Base-by-base conservation (phyloP, 2,797 vertebrate species). In the Denticeps clupeoides region DNA sequence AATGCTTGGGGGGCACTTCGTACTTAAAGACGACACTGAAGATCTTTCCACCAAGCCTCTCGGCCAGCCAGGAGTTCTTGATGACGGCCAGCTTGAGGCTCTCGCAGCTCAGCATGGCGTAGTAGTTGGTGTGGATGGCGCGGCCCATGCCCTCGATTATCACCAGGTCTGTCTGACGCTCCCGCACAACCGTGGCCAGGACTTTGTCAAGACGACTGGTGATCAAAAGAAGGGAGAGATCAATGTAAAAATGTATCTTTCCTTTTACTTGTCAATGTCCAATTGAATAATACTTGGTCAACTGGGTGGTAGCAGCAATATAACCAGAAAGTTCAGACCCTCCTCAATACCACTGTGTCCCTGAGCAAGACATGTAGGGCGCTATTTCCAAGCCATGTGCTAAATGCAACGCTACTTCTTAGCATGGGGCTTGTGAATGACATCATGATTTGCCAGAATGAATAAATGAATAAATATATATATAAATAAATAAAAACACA, bases 1-100 rank as follows among this genome's bases (percentile, higher is more conserved):
- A 51, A 77, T 72, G 69, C 47, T 80, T 62, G 0, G 66, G 53
- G 0, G 95, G 91, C 42, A 88, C 80, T 78, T 98, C 94, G 0
- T 93, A 99, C 66, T 99, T 99, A 70, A 97, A 99, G 63, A 99
- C 96, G 57, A 99, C 92, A 0, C 95, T 99, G 81, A 96, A 99
- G 55, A 98, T 86, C 52, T 85, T 96, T 6, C 95, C 95, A 0
- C 94, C 93, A 0, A 99, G 84, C 0, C 94, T 87, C 23, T 95
- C 91, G 0, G 93, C 93, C 25, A 99, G 82, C 95, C 95, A 99
- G 2, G 92, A 83, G 73, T 99, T 99, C 64, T 99, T 99, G 78
- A 99, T 84, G 41, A 99, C 94, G 0, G 95, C 95, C 50, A 97
- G 86, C 70, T 99, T 98, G 61, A 99, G 90, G 79, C 91, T 94